These are phyloP conservation scores for Clunio marinus DNA, from an alignment of 2,888 invertebrate genomes.

Conservation along the genomic window DNA sequence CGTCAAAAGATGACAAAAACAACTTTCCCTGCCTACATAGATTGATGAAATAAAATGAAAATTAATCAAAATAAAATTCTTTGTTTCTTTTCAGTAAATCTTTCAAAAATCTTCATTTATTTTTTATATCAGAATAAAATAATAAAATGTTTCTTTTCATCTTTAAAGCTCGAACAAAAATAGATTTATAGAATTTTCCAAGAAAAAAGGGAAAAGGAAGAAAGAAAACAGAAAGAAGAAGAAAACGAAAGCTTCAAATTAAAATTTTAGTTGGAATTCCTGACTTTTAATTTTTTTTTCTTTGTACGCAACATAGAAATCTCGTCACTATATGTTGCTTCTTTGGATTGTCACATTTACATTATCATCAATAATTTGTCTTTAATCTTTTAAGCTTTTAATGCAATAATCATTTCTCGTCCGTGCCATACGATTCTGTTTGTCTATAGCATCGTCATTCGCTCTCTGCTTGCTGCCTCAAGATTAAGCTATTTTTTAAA, in stretches of 20 bases:
- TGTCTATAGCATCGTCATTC: neutral
- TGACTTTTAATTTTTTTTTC: too few species aligned
- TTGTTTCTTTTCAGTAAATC: too few species aligned
- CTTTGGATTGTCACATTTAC: slow-evolving; percentile 22
- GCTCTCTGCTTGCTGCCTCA: neutral
- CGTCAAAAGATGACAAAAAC: neutral
- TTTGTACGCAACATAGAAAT: too few species aligned
- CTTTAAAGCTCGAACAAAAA: too few species aligned
- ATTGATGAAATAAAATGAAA: slow-evolving; percentile 8
- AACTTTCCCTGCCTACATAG: neutral
- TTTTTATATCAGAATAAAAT: too few species aligned
- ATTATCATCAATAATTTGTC: slow-evolving; percentile 36
- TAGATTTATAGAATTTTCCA: too few species aligned
- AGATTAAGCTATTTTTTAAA: slow-evolving; percentile 25
- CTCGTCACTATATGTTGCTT: slow-evolving; percentile 1
- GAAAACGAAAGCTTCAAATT: too few species aligned
- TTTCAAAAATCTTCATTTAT: too few species aligned
- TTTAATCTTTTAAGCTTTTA: slow-evolving; percentile 39
- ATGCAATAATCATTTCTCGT: slow-evolving; percentile 33
- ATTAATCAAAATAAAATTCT: slow-evolving; percentile 6
- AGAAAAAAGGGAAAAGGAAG: too few species aligned
- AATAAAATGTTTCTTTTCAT: too few species aligned
- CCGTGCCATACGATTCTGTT: neutral
- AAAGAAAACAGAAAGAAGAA: too few species aligned
- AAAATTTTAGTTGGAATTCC: too few species aligned